Percentiles rank a stretch among this genome's conserved stretches.
Evolutionary conservation across 2,888 invertebrate genomes (phyloP).

Genomic region (Sphaerophoria taeniata): DNA sequence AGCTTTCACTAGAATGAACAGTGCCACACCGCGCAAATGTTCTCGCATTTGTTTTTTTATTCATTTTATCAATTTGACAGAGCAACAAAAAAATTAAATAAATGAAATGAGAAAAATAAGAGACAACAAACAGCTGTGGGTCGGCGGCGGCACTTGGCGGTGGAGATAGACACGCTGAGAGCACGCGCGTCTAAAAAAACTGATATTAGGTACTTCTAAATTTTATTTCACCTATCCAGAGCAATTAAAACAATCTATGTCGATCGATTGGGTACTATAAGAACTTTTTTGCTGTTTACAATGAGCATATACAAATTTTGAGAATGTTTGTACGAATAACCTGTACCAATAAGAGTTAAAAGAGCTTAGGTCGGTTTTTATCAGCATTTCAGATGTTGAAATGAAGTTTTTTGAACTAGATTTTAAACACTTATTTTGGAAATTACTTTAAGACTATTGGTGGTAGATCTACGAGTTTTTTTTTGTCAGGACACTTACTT

Average conservation of each 20-base stretch:
- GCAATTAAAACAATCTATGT: neutral
- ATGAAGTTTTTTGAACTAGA: too few relatives aligned
- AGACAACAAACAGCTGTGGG: constrained; percentile 20
- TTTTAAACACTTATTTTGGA: too few relatives aligned
- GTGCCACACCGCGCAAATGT: constrained; percentile 1
- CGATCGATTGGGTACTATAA: neutral
- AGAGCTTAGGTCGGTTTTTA: too few relatives aligned
- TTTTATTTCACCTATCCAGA: neutral
- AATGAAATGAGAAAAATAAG: neutral
- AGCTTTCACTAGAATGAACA: constrained; percentile 66
- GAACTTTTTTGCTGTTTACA: too few relatives aligned
- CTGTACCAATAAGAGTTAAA: too few relatives aligned
- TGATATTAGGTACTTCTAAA: constrained; percentile 1
- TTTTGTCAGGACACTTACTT: too few relatives aligned
- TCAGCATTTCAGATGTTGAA: too few relatives aligned
- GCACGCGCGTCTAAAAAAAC: constrained; percentile 23
- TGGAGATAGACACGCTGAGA: neutral
- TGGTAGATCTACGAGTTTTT: too few relatives aligned
- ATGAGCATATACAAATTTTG: too few relatives aligned
- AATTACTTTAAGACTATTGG: too few relatives aligned
- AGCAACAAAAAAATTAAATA: neutral
- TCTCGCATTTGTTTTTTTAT: constrained; percentile 41
- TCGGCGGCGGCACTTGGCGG: neutral
- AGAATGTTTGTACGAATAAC: too few relatives aligned
- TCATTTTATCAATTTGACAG: constrained; percentile 4